Conservation (phyloP, 2,113 vertebrate species). For the Corythoichthys intestinalis region DNA sequence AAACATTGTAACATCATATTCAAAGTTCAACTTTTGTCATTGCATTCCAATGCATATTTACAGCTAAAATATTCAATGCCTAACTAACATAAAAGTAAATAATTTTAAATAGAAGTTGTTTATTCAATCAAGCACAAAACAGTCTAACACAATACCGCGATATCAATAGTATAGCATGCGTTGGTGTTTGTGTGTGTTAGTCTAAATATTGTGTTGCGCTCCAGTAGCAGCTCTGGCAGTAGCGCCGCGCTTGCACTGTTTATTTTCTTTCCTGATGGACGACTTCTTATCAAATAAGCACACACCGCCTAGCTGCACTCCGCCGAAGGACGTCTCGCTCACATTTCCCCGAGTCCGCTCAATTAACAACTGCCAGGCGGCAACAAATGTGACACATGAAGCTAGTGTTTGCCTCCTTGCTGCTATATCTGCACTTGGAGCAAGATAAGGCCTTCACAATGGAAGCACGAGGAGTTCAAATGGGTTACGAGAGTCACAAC, state of each 20-base stretch:
- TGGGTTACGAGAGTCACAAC: conserved; percentile 17
- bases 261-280: conserved; percentile 75
- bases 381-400: conserved; percentile 43
- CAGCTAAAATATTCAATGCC: too few relatives aligned
- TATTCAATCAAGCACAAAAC: too few relatives aligned
- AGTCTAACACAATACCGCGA: too few relatives aligned
- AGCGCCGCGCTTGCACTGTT: conserved; percentile 68
- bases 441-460: conserved; percentile 48
- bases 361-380: conserved; percentile 30
- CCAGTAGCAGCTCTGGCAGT: conserved; percentile 71
- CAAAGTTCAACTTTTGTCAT: too few relatives aligned
- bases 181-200: conserved; percentile 57
- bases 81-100: too few relatives aligned
- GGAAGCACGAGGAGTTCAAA: conserved; percentile 42
- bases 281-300: conserved; percentile 82
- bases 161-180: conserved; percentile 12
- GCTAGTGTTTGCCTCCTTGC: conserved; percentile 34
- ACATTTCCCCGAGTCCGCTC: conserved; percentile 19
- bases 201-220: conserved; percentile 80
- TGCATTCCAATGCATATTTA: too few relatives aligned
- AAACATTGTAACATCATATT: too few relatives aligned
- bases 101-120: too few relatives aligned
- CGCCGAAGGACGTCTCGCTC: conserved; percentile 52
- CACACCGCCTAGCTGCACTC: conserved; percentile 63
- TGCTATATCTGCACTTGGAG: conserved; percentile 38